A percentile compares a stretch with the other conserved stretches of the same genome.
Evolutionary conservation across 1,140 invertebrate genomes (phyloP).

Genomic region (Drosophila kohkoa): DNA sequence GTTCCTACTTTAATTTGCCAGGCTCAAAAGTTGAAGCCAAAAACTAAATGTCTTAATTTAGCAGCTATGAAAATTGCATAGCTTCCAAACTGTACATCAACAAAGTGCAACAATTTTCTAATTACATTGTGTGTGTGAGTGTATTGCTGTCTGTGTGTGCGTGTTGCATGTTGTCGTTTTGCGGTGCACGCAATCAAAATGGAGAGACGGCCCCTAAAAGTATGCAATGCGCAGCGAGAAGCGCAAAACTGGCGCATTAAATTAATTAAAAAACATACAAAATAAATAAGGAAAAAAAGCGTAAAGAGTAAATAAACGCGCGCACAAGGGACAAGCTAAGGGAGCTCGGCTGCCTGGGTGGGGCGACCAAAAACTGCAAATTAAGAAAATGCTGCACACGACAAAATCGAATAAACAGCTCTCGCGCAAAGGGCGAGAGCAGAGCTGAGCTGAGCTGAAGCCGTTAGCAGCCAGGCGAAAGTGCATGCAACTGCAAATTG

Average conservation of each 20-base stretch:
- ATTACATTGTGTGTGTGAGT: constrained; percentile 55
- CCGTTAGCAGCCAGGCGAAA: constrained; percentile 33
- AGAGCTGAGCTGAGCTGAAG: constrained; percentile 1
- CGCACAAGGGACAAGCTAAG: constrained; percentile 18
- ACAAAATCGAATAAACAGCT: constrained; percentile 80
- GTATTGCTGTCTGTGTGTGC: constrained; percentile 10
- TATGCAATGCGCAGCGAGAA: constrained; percentile 51
- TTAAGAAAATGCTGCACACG: constrained; percentile 79
- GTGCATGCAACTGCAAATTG: constrained; percentile 74
- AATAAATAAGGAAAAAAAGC: constrained; percentile 63
- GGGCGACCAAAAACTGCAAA: constrained; percentile 62
- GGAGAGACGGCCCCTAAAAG: constrained; percentile 37
- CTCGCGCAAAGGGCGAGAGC: background rate
- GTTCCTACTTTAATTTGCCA: constrained; percentile 64
- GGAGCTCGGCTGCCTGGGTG: background rate
- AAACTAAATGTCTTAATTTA: constrained; percentile 68
- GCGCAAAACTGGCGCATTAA: constrained; percentile 79
- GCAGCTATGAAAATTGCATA: constrained; percentile 63
- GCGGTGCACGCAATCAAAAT: constrained; percentile 56
- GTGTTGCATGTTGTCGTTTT: constrained; percentile 17
- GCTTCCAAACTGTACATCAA: constrained; percentile 52
- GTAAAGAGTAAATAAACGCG: constrained; percentile 64
- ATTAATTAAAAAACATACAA: constrained; percentile 81
- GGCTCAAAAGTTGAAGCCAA: background rate
- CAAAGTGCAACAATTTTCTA: constrained; percentile 83